phyloP scores from a whole-genome alignment of 30 jellyfish, hydroid and myxozoan species.

The Pseudorhiza aurosa region DNA sequence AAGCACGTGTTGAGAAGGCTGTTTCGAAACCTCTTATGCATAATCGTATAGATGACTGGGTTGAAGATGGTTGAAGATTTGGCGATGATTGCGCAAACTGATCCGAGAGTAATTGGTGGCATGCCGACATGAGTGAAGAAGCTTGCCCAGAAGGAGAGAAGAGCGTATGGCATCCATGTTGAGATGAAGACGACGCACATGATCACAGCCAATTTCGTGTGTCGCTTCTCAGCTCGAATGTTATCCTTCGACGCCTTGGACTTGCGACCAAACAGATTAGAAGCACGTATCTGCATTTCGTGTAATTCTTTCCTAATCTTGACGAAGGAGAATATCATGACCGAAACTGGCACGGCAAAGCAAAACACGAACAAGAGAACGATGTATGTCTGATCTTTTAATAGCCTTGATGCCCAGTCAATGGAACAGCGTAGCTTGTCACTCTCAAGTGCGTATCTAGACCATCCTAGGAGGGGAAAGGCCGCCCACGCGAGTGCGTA shows the following conservation, averaged over 20 bases:
- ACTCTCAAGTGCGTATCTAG: constrained; percentile 55
- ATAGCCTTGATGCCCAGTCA: constrained; percentile 50
- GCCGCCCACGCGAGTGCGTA: constrained; percentile 65
- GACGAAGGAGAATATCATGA: constrained; percentile 55
- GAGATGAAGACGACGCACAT: constrained; percentile 57
- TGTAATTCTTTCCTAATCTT: constrained; percentile 19
- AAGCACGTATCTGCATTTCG: constrained; percentile 43
- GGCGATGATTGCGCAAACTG: constrained; percentile 64
- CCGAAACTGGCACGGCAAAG: constrained; percentile 47
- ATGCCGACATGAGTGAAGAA: constrained; percentile 27
- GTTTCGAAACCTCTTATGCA: constrained; percentile 58
- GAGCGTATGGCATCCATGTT: constrained; percentile 70
- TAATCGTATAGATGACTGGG: constrained; percentile 58
- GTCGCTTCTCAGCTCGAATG: constrained; percentile 54
- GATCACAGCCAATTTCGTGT: constrained; percentile 48
- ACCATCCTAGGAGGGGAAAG: constrained; percentile 72
- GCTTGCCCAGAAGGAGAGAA: constrained; percentile 64
- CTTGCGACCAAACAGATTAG: constrained; percentile 51
- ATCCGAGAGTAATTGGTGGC: constrained; percentile 27
- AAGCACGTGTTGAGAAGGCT: constrained; percentile 2
- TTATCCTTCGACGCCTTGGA: constrained; percentile 42
- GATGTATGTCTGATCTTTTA: constrained; percentile 43
- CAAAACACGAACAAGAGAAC: constrained; percentile 37
- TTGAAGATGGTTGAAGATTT: constrained; percentile 72
- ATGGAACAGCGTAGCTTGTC: constrained; percentile 70